A percentile compares a stretch with the other conserved stretches of the same genome.
phyloP scores from a whole-genome alignment of 2,797 vertebrate species.

The Oreonectes daqikongensis region DNA sequence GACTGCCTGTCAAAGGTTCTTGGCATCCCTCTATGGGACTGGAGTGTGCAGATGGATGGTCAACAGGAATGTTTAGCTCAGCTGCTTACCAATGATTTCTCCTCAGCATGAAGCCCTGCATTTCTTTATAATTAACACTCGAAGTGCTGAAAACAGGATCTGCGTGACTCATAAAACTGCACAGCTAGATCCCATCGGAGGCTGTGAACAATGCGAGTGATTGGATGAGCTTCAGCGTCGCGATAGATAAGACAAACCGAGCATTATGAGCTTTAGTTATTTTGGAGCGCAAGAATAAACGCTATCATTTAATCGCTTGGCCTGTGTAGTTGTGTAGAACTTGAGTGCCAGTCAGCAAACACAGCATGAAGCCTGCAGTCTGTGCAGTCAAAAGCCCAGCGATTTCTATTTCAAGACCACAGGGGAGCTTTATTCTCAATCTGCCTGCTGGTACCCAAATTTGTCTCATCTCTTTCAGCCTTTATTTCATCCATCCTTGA shows the following conservation, averaged over 20 bases:
- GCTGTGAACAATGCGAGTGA: conserved; percentile 11
- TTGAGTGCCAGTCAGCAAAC: conserved; percentile 29
- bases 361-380: conserved; percentile 18
- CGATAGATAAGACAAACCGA: conserved; percentile 4
- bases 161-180: conserved; percentile 24
- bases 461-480: conserved; percentile 8
- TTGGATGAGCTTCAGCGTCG: conserved; percentile 27
- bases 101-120: conserved; percentile 14
- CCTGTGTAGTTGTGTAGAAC: too few species aligned
- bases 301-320: conserved; percentile 18
- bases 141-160: conserved; percentile 28
- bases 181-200: conserved; percentile 17
- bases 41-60: conserved; percentile 38
- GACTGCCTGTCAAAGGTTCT: conserved; percentile 13
- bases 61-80: conserved; percentile 40
- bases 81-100: conserved; percentile 33
- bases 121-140: conserved; percentile 34
- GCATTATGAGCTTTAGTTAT: conserved; percentile 27
- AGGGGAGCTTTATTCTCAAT: conserved; percentile 26
- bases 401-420: conserved; percentile 20
- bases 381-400: conserved; percentile 10
- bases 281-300: conserved; percentile 13
- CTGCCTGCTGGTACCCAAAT: conserved; percentile 29
- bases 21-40: conserved; percentile 17
- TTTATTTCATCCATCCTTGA: conserved; percentile 29